Evolutionary conservation across 2,113 vertebrate species (phyloP), one percentile per base, ranked within the genome.

Genomic region (Pachypanchax playfairii): DNA sequence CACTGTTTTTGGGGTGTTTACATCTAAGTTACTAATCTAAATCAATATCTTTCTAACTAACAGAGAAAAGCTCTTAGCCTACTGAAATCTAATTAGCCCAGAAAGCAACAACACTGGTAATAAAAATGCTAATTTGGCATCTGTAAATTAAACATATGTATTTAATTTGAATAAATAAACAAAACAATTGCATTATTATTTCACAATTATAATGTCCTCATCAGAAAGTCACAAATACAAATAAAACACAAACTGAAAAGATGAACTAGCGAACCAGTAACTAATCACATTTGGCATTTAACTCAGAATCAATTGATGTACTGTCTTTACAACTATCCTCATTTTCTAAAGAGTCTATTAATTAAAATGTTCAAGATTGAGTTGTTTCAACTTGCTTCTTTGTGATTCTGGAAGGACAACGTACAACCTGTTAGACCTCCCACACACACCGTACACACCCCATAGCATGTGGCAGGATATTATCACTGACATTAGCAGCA

Each of bases 401-500:
- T 54, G 18, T 61, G 63, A 64, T 66, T 15, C 6, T 57, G 73
- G 65, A 59, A n/a, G 64, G 60, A 69, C n/a, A n/a, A 20, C 38
- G 1, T 6, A 13, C 49, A 43, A 14, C 18, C 57, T 56, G 48
- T 44, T 44, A 50, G 48, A 42, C 67, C 65, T 77, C 47, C 0
- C 20, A 39, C 38, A 39, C 36, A 31, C 7, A 26, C 55, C 36
- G 47, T 47, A 57, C 56, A 63, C 41, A 17, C 59, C 62, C 59
- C 73, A 42, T 51, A 65, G 60, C 65, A 73, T 73, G 66, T 71
- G 63, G 70, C 70, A 58, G 66, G 63, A 79, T 68, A 85, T 91
- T 85, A 87, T 58, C 55, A 26, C 78, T 56, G 17, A 64, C 60
- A 84, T 88, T 80, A 89, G 69, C 70, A 48, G 62, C 3, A 46